Conservation (phyloP, 2,113 vertebrate species). For the Chaetura pelagica region DNA sequence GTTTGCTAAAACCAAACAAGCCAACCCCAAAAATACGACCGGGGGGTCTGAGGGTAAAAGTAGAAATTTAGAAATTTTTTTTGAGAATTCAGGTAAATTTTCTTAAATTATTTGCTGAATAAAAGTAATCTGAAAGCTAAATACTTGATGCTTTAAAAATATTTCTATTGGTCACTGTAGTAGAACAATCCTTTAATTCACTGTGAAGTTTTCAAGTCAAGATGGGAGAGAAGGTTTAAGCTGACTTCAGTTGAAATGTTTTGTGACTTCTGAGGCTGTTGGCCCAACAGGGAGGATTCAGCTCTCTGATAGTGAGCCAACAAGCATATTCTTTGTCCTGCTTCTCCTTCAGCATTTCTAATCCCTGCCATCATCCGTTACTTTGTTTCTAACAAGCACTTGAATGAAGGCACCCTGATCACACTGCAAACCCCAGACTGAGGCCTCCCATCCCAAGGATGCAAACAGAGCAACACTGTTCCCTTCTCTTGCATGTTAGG, state of each 20-base stretch:
- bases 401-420: neutral
- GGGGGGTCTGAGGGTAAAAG: neutral
- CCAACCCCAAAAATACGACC: accelerated
- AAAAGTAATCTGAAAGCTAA: neutral
- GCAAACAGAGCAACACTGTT: neutral
- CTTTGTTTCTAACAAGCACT: neutral
- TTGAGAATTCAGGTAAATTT: neutral
- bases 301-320: neutral
- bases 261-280: neutral
- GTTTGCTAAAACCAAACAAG: neutral
- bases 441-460: neutral
- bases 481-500: neutral
- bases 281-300: neutral
- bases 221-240: neutral
- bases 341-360: neutral
- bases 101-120: neutral
- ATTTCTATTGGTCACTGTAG: neutral
- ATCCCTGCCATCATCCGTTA: too few relatives aligned
- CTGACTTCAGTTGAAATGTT: neutral
- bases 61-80: neutral
- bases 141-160: neutral
- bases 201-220: neutral
- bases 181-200: neutral
- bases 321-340: neutral
- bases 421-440: neutral